Base-by-base conservation (phyloP, 2,888 invertebrate genomes). In the Drosophila basisetae region DNA sequence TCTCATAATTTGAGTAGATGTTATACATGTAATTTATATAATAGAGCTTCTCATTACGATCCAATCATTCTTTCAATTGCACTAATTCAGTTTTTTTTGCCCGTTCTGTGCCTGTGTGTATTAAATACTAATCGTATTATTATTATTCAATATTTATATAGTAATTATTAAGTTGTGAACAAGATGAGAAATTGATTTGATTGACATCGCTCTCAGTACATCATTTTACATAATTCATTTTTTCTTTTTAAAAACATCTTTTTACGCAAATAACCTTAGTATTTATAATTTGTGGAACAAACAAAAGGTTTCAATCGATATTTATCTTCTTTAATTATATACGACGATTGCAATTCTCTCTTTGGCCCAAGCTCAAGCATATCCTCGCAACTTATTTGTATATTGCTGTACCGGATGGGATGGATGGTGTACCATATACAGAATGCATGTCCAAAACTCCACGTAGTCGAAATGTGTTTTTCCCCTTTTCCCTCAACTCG, bases 371-470 rank as follows among this genome's bases (percentile, higher is more conserved):
- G 13, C 47, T 47, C 13, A 47, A 47, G 47, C 47, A 47, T 7
- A 22, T 16, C 18, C 11, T 39, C 30, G 35, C 35, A 5, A 35
- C 35, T 35, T 25, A n/a, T 37, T 52, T 22, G 18, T 2, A 43
- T 10, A 62, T 49, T 39, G 10, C 25, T 37, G 47, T n/a, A 47
- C 37, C 25, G 65, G n/a, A 50, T 25, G 28, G 28, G 56, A 47
- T 25, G 22, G 7, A 25, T 9, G 4, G 22, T 25, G 25, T 25
- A 47, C 22, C 25, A 9, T 41, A 41, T 39, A 25, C 28, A 31
- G 37, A 39, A 33, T 50, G 39, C 65, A 65, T 39, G 65, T 52
- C 52, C 66, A 66, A 35, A 13, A 47, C 47, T 47, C 16, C 47
- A 47, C 9, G 25, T 47, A 28, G 7, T 47, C 9, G 25, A 47